A percentile compares a stretch with the other conserved stretches of the same genome.
Conservation (phyloP, 2,888 invertebrate genomes). For the Anoplius nigerrimus region DNA sequence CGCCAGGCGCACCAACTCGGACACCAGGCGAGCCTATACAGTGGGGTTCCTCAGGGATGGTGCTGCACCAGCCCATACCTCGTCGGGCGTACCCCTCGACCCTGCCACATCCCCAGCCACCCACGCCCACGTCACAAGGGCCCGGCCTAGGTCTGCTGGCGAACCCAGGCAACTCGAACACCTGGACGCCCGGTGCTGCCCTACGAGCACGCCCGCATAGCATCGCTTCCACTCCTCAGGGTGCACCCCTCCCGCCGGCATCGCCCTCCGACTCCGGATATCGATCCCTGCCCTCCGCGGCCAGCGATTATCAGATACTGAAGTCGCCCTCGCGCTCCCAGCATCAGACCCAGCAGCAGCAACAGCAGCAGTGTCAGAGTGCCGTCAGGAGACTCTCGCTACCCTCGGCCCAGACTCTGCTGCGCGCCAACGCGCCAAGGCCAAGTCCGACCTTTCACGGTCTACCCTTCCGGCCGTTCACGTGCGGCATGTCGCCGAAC, state of each 20-base stretch:
- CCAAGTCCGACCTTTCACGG: constrained; percentile 82
- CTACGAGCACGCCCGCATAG: constrained; percentile 70
- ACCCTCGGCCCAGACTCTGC: constrained; percentile 76
- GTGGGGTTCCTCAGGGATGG: constrained; percentile 71
- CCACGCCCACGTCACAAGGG: constrained; percentile 76
- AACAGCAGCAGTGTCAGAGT: constrained; percentile 76
- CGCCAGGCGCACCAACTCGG: constrained; percentile 46
- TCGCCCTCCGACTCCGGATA: constrained; percentile 77
- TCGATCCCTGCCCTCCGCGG: constrained; percentile 78
- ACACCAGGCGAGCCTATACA: constrained; percentile 70
- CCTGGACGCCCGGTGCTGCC: constrained; percentile 67
- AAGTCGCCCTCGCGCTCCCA: constrained; percentile 72
- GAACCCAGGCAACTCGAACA: constrained; percentile 66
- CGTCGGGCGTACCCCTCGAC: constrained; percentile 74
- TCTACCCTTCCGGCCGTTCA: constrained; percentile 75
- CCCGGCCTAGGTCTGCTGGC: constrained; percentile 64
- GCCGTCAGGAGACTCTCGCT: constrained; percentile 78
- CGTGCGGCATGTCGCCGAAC: constrained; percentile 73
- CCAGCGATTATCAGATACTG: constrained; percentile 81
- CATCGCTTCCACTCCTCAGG: constrained; percentile 68
- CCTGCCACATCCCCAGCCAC: constrained; percentile 78
- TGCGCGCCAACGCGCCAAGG: constrained; percentile 76
- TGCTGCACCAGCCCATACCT: constrained; percentile 73
- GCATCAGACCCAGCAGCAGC: constrained; percentile 70
- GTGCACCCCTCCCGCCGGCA: constrained; percentile 63